Percentiles rank a stretch among this genome's conserved stretches.
phyloP scores from a whole-genome alignment of 2,113 vertebrate genomes.

The Acinonyx jubatus region DNA sequence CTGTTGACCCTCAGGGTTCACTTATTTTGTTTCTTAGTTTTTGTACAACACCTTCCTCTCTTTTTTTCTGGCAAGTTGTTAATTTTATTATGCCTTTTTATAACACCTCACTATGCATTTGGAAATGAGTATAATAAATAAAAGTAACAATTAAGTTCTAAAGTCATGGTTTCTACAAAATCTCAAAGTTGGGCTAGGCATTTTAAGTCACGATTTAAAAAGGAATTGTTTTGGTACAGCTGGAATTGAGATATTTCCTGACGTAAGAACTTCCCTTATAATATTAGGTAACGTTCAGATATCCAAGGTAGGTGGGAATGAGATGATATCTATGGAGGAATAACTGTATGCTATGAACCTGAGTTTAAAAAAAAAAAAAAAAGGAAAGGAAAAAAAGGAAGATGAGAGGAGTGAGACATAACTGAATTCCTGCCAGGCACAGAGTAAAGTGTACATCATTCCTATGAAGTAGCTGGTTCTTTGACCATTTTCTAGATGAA shows the following conservation, averaged over 20 bases:
- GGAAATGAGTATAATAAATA: neutral
- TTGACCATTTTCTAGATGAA: neutral
- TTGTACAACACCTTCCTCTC: neutral
- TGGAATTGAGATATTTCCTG: neutral
- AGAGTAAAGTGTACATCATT: neutral
- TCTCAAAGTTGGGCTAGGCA: neutral
- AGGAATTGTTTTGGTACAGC: neutral
- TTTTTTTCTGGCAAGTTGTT: neutral
- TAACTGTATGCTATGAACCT: neutral
- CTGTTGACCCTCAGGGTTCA: neutral
- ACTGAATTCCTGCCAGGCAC: neutral
- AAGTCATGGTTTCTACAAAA: neutral
- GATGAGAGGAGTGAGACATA: neutral
- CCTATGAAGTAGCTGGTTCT: neutral
- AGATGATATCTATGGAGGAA: neutral
- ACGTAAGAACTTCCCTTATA: neutral
- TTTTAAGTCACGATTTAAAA: slow-evolving; percentile 2
- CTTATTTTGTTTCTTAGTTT: neutral
- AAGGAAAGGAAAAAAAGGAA: neutral
- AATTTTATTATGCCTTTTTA: slow-evolving; percentile 5
- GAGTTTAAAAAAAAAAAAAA: neutral
- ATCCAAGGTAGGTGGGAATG: neutral
- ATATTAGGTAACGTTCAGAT: neutral
- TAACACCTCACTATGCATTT: neutral
- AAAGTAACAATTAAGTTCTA: neutral